These are phyloP conservation scores for Crenuchus spilurus DNA, from an alignment of 2,797 vertebrate genomes.

Conservation along the genomic window DNA sequence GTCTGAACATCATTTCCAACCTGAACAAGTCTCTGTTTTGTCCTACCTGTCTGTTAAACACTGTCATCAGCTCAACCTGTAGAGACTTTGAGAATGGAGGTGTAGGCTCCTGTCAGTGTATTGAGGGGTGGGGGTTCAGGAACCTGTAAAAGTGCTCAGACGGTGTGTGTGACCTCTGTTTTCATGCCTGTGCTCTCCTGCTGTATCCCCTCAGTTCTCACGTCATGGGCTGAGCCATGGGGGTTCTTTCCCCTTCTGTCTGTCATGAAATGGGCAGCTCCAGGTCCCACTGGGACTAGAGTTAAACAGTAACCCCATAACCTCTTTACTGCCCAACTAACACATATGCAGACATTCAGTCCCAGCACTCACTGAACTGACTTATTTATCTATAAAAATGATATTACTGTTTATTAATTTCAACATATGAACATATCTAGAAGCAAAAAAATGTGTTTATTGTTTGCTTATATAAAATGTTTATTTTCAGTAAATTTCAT, in stretches of 20 bases:
- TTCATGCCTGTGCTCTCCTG: constrained; percentile 58
- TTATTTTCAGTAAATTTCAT: too few relatives aligned
- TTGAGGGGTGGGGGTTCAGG: constrained; percentile 21
- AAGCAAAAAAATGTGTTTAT: too few relatives aligned
- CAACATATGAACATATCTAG: too few relatives aligned
- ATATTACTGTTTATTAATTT: too few relatives aligned
- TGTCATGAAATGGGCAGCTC: constrained; percentile 45
- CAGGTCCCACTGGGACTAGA: background rate
- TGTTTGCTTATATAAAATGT: background rate
- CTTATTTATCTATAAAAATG: too few relatives aligned
- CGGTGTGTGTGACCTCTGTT: constrained; percentile 62
- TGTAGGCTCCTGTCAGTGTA: background rate
- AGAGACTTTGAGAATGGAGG: background rate
- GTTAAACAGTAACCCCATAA: background rate
- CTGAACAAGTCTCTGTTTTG: background rate
- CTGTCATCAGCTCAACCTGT: constrained; percentile 57
- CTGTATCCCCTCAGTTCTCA: constrained; percentile 69
- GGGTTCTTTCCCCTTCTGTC: constrained; percentile 49
- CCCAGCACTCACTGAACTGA: too few relatives aligned
- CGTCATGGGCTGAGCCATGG: constrained; percentile 59
- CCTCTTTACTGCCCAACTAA: background rate
- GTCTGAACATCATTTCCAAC: background rate
- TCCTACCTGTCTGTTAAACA: constrained; percentile 51
- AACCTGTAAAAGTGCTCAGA: constrained; percentile 61
- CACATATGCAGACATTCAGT: too few relatives aligned